Conservation (phyloP, 2,797 vertebrate genomes). For the Okamejei kenojei region DNA sequence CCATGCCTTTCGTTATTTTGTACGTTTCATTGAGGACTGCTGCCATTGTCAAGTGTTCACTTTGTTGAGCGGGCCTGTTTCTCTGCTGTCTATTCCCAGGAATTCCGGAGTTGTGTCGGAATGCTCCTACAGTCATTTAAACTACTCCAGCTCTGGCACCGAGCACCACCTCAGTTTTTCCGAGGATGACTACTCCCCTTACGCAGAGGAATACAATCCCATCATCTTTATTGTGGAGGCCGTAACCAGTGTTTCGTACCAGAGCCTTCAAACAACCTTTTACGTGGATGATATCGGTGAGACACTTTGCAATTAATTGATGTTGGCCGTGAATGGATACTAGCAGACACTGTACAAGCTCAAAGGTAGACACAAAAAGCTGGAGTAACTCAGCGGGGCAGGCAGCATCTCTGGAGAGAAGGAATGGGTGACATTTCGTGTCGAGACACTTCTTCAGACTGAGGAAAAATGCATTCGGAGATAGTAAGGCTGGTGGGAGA, state of each 20-base stretch:
- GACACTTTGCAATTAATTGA: background rate
- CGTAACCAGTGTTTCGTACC: background rate
- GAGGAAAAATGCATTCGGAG: no score
- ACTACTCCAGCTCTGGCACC: background rate
- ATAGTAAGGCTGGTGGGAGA: no score
- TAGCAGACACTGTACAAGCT: background rate
- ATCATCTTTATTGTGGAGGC: background rate
- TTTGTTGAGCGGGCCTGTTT: background rate
- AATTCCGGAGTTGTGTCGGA: background rate
- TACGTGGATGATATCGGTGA: background rate
- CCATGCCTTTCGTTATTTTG: no score
- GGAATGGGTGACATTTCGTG: no score
- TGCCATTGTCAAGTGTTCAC: no score
- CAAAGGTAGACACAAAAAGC: no score
- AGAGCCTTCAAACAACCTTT: background rate
- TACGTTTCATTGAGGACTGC: no score
- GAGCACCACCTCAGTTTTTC: background rate
- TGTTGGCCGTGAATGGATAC: background rate
- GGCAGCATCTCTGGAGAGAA: no score
- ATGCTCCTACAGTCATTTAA: background rate
- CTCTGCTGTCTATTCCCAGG: background rate
- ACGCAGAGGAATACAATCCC: background rate
- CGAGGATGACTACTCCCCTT: background rate
- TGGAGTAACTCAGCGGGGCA: no score
- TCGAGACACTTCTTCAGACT: no score